Evolutionary conservation across 2,113 vertebrate species (phyloP), one percentile per base, ranked within the genome.

Genomic region (Paramisgurnus dabryanus): DNA sequence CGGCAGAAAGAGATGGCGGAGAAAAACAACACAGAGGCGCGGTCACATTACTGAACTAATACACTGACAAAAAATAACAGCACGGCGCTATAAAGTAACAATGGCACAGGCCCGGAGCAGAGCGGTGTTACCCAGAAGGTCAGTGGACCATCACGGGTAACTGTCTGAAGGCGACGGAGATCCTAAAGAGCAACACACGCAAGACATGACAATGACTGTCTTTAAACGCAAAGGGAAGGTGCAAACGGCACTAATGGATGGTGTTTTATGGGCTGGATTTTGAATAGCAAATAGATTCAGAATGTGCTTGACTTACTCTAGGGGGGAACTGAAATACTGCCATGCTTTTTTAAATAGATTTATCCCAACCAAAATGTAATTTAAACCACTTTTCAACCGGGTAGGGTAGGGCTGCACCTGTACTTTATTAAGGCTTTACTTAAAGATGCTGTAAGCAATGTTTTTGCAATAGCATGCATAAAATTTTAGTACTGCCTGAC

Each of bases 41-140:
- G 81, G 77, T 77, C 82, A 41, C 45, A 81, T 88, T 86, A 90
- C 61, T 78, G 67, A 45, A 86, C 75, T 81, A 90, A 86, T 78
- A 83, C 70, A 78, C 85, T 81, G 80, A 88, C 57, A 87, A 66
- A 85, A 89, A 91, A 74, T 89, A 89, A 83, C 49, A 84, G 87
- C 80, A 86, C 75, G 81, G 72, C 58, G 69, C 43, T 82, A 79
- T 90, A 87, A 84, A 27, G 50, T 12, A 82, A 81, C 78, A 79
- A 72, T 17, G 34, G 55, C 27, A 67, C 39, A 79, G 18, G 47
- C 27, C 67, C 5, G 15, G 63, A 18, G 39, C n/a, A 39, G 60
- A 40, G 3, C 55, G 34, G 34, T 47, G 68, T 67, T 73, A 76
- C 67, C n/a, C 12, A 58, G 50, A 58, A 53, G 49, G 65, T 40